Conservation (phyloP, 23 tunicate species). For the Aplidium turbinatum region DNA sequence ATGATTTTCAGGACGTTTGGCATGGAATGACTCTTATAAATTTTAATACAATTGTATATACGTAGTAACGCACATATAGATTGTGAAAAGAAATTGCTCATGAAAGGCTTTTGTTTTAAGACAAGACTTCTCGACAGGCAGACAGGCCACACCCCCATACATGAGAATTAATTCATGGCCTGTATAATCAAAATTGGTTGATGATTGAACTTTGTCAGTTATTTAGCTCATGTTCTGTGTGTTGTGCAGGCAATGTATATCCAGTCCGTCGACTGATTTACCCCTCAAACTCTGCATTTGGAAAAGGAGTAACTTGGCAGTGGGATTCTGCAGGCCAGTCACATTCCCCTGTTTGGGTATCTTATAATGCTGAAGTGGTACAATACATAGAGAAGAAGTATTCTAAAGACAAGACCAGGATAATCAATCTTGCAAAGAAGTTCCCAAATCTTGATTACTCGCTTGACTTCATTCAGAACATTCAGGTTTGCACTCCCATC, state of each 20-base stretch:
- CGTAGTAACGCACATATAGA: no score
- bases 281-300: slow-evolving; percentile 10
- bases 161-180: no score
- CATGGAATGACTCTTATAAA: no score
- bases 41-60: no score
- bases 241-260: not conserved
- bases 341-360: not conserved
- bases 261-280: slow-evolving; percentile 30
- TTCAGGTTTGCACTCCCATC: slow-evolving; percentile 21
- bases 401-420: not conserved
- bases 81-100: no score
- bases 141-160: not conserved
- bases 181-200: no score
- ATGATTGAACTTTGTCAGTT: no score
- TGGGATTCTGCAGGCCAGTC: slow-evolving; percentile 10
- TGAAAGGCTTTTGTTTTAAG: no score
- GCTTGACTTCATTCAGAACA: slow-evolving; percentile 3
- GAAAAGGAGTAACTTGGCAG: slow-evolving; percentile 7
- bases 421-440: slow-evolving; percentile 7
- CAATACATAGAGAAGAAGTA: slow-evolving; percentile 12
- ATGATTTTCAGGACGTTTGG: no score
- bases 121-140: no score
- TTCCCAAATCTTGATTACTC: slow-evolving; percentile 34
- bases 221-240: not conserved
- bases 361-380: slow-evolving; percentile 37